Evolutionary conservation across 2,888 invertebrate species (phyloP), one percentile per base, ranked within the genome.

Genomic region (Serrognathus titanus): DNA sequence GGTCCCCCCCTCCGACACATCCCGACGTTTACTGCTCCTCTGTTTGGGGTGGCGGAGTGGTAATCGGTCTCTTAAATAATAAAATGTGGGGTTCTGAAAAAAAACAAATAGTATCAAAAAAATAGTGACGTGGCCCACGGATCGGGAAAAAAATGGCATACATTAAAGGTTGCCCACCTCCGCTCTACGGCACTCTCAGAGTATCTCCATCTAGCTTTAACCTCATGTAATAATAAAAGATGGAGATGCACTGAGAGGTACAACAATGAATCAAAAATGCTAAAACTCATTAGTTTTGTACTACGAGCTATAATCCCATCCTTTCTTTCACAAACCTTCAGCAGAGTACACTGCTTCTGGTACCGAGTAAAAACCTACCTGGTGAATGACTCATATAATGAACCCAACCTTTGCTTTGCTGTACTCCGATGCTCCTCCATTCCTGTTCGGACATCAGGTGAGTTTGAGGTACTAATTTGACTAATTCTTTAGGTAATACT

Each of bases 331-430:
- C 24, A 6, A 2, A 24, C 2, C 1, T 1, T 3, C 4, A 3
- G 4, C 2, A 1, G 16, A 5, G 24, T 24, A 24, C 24, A 24
- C 24, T 3, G 24, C 24, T 7, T 31, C 24, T 5, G 24, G 24
- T 31, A 31, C 4, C 6, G 7, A 31, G 24, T 31, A 31, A 6
- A 31, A 31, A 60, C 75, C 71, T 79, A 92, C 93, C 94, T 73
- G 97, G 97, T 70, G 90, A 86, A 77, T 97, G 97, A 63, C 88
- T 89, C 96, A 97, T 96, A 69, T 97, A 97, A 78, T 97, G 97
- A 10, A 94, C 85, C 97, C 97, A 97, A 50, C 97, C 97, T 68
- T 92, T 90, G 69, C 95, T 95, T 76, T 97, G 97, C 76, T 96
- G 95, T 0, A 97, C 94, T 1, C 97, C 97, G 62, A 97, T 89